phyloP scores from a whole-genome alignment of 2,797 vertebrate species.

The Otolemur crassicaudatus region DNA sequence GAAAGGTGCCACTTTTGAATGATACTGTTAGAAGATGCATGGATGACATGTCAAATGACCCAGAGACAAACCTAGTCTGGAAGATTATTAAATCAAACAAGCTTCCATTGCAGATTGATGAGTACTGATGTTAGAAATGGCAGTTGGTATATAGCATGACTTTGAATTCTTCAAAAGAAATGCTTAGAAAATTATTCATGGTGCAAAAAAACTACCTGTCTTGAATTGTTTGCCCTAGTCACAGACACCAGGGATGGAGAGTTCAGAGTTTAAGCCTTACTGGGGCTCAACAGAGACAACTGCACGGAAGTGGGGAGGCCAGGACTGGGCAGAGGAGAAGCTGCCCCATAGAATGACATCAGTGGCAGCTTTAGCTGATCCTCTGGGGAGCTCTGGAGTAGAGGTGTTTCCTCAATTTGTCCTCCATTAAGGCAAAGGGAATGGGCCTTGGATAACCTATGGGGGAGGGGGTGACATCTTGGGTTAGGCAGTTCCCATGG shows the following conservation, averaged over 20 bases:
- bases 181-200: too few species aligned
- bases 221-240: background rate
- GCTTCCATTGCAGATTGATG: background rate
- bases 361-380: background rate
- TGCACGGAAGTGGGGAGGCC: background rate
- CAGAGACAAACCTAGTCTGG: background rate
- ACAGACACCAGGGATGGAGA: background rate
- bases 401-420: background rate
- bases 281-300: background rate
- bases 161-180: background rate
- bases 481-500: too few species aligned
- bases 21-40: background rate
- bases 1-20: background rate
- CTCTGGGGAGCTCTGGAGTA: background rate
- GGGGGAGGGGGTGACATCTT: too few species aligned
- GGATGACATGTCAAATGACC: background rate
- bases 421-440: background rate
- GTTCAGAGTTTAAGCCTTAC: too few species aligned
- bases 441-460: background rate
- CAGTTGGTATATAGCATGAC: rapidly evolving
- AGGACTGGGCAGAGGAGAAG: background rate
- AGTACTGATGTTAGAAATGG: background rate
- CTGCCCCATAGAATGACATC: background rate
- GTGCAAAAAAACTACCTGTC: background rate
- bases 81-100: background rate